Base-by-base conservation (phyloP, 1,140 invertebrate species). In the Ectropis grisescens region DNA sequence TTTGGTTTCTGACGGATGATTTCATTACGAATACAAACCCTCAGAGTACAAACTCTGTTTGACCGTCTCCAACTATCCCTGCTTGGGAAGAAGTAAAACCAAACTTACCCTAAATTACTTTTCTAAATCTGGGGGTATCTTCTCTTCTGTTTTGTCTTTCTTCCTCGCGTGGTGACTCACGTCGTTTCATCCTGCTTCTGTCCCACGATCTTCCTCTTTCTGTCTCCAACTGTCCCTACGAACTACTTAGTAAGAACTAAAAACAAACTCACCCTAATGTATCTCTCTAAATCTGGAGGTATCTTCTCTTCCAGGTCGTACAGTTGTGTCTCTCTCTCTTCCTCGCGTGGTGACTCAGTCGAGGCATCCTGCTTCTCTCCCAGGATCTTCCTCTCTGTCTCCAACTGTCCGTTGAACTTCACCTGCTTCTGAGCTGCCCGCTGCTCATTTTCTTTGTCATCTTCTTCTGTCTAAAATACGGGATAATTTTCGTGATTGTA, bases 61-160 rank as follows among this genome's bases (percentile, higher is more conserved):
- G n/a, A n/a, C n/a, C n/a, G n/a, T n/a, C n/a, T n/a, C n/a, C n/a
- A n/a, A n/a, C n/a, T n/a, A n/a, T n/a, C n/a, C n/a, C n/a, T n/a
- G n/a, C n/a, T n/a, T n/a, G n/a, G n/a, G n/a, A n/a, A n/a, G n/a
- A n/a, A n/a, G n/a, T n/a, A n/a, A n/a, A n/a, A 22, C 4, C 19
- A 22, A 22, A 68, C 68, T 57, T 33, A 76, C 71, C 58, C 71
- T 50, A 32, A 76, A 74, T 44, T 76, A 76, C 58, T 65, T 64
- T 35, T 76, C 71, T 47, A 76, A 46, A 35, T 57, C 65, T 3
- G 71, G 45, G 8, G 71, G 55, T 34, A 76, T 71, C 0, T 49
- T 50, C 11, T 58, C 52, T 12, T 58, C 48, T 13, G 38, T 8
- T 11, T 37, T 19, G 8, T 43, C 37, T 51, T 11, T 30, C 46